phyloP scores from a whole-genome alignment of 2,113 vertebrate genomes.

The Caranx ignobilis region DNA sequence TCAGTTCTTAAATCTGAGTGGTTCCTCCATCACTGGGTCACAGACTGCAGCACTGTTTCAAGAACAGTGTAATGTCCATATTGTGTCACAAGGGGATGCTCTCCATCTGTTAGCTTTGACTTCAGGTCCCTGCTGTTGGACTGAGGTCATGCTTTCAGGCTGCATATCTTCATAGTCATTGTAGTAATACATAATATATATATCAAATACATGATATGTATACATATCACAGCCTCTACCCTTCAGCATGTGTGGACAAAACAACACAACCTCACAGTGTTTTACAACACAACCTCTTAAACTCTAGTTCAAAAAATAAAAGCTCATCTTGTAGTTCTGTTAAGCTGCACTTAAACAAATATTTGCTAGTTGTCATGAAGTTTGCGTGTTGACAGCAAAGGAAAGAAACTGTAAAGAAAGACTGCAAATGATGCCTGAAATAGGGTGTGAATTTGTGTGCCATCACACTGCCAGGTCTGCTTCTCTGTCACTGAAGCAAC shows the following conservation, averaged over 20 bases:
- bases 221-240: not conserved
- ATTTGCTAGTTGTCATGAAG: not conserved
- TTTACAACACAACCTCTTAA: not conserved
- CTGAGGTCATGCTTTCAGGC: not conserved
- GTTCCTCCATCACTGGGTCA: not conserved
- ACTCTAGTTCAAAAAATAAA: not conserved
- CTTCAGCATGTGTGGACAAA: not conserved
- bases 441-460: too few relatives aligned
- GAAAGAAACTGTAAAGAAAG: not conserved
- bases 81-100: slow-evolving; percentile 45
- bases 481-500: not conserved
- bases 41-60: not conserved
- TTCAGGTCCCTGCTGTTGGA: not conserved
- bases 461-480: not conserved
- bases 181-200: not conserved
- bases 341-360: not conserved
- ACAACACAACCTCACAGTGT: not conserved
- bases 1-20: not conserved
- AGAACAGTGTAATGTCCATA: slow-evolving; percentile 7
- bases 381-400: not conserved
- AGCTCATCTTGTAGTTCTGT: not conserved
- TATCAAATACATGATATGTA: not conserved
- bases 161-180: not conserved
- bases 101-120: not conserved
- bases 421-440: not conserved